These are phyloP conservation scores for Theocolax elegans DNA, from an alignment of 1,140 invertebrate species.

Conservation along the genomic window DNA sequence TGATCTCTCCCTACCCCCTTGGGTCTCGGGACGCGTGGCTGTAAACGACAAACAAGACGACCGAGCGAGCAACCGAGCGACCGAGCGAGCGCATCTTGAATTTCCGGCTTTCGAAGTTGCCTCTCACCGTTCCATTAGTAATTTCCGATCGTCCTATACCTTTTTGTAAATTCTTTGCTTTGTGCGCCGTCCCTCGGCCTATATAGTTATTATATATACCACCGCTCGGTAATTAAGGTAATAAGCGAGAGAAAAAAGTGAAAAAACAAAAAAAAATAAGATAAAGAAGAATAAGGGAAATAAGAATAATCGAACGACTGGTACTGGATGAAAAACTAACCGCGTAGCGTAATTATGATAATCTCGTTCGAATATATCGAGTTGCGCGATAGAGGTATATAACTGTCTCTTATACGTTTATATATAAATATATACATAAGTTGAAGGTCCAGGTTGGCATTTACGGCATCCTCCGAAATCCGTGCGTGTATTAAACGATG, in stretches of 20 bases:
- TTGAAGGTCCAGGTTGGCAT: too few relatives aligned
- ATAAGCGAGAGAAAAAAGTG: slow-evolving; percentile 30
- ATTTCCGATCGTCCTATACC: slow-evolving; percentile 31
- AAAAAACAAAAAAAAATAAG: too few relatives aligned
- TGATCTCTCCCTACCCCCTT: too few relatives aligned
- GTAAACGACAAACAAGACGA: too few relatives aligned
- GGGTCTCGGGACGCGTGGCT: too few relatives aligned
- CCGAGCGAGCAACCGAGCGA: too few relatives aligned
- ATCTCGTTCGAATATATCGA: slow-evolving; percentile 31
- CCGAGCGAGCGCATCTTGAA: slow-evolving; percentile 10
- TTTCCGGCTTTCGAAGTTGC: slow-evolving; percentile 22
- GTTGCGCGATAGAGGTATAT: slow-evolving; percentile 27
- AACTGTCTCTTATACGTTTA: slow-evolving; percentile 16
- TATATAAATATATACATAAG: too few relatives aligned
- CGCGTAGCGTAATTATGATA: slow-evolving; percentile 38
- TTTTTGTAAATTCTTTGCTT: slow-evolving; percentile 31
- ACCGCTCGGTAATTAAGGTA: slow-evolving; percentile 34
- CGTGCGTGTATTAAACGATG: slow-evolving; percentile 62
- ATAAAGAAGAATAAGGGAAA: too few relatives aligned
- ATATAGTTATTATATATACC: slow-evolving; percentile 14
- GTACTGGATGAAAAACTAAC: slow-evolving; percentile 29
- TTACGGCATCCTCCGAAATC: slow-evolving; percentile 56
- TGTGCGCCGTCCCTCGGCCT: slow-evolving; percentile 2
- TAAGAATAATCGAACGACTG: too few relatives aligned
- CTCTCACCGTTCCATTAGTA: background rate